Percentiles rank a stretch among this genome's conserved stretches.
Evolutionary conservation across 2,113 vertebrate genomes (phyloP).

Genomic region (Ancistrus triradiatus): DNA sequence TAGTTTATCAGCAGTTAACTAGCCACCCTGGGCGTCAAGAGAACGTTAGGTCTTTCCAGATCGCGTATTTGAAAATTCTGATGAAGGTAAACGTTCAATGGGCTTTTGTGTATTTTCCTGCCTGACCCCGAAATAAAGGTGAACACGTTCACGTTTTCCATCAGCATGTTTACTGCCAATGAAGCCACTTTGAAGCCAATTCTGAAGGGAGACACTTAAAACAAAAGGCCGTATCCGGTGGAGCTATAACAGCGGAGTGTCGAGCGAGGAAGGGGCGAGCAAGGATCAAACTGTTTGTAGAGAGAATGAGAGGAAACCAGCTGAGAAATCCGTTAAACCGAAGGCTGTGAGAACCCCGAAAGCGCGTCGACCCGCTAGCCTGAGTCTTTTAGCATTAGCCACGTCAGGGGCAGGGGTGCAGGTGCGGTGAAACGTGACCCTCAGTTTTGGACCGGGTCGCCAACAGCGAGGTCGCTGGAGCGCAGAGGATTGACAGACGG

Average conservation of each 20-base stretch:
- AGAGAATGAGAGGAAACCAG: conserved; percentile 22
- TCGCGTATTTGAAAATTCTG: no score
- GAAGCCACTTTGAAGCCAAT: background rate
- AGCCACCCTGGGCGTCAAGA: no score
- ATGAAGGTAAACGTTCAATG: no score
- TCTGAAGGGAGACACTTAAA: background rate
- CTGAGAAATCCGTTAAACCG: conserved; percentile 18
- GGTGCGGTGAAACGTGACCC: conserved; percentile 20
- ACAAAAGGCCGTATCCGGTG: background rate
- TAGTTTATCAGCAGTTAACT: no score
- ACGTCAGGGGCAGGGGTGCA: background rate
- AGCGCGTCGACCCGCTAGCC: no score
- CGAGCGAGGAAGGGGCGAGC: background rate
- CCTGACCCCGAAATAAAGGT: no score
- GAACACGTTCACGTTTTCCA: no score
- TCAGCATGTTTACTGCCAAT: no score
- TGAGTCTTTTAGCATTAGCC: background rate
- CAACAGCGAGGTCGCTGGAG: background rate
- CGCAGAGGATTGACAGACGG: background rate
- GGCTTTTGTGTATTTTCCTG: no score
- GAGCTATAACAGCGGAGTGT: background rate
- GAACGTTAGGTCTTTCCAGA: no score
- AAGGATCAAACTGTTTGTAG: background rate
- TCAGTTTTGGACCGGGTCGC: background rate
- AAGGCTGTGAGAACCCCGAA: conserved; percentile 22